Percentiles rank a stretch among this genome's conserved stretches.
Conservation (phyloP, 2,113 vertebrate genomes). For the Saccopteryx bilineata region DNA sequence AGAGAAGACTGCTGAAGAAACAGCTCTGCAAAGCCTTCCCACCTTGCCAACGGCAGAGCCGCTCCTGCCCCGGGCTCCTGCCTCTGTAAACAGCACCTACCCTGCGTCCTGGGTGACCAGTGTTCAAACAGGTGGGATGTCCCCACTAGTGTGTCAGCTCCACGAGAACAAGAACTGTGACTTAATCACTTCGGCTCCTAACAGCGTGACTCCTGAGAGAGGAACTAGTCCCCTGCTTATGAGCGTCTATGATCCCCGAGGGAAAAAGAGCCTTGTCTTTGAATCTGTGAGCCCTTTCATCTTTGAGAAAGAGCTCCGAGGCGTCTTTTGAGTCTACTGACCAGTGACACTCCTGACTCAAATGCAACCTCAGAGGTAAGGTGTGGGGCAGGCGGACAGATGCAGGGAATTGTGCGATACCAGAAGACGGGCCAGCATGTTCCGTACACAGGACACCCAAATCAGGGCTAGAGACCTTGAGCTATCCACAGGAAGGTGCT, state of each 20-base stretch:
- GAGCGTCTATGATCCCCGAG: neutral
- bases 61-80: neutral
- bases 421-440: neutral
- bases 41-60: rapidly evolving
- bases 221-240: neutral
- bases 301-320: slow-evolving; percentile 62
- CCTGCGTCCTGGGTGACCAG: neutral
- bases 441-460: neutral
- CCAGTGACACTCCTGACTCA: slow-evolving; percentile 19
- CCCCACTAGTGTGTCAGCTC: neutral
- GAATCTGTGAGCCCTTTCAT: slow-evolving; percentile 9
- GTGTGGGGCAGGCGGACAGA: neutral
- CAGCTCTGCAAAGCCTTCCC: neutral
- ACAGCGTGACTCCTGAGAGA: neutral
- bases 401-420: neutral
- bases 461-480: neutral
- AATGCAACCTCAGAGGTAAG: neutral
- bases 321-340: slow-evolving; percentile 45
- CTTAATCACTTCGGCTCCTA: neutral
- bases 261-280: slow-evolving; percentile 59
- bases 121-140: neutral
- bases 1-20: neutral
- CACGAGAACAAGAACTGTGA: neutral
- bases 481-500: neutral
- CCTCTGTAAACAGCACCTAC: neutral